A percentile compares a stretch with the other conserved stretches of the same genome.
Evolutionary conservation across 2,113 vertebrate species (phyloP).

Genomic region (Balaenoptera acutorostrata): DNA sequence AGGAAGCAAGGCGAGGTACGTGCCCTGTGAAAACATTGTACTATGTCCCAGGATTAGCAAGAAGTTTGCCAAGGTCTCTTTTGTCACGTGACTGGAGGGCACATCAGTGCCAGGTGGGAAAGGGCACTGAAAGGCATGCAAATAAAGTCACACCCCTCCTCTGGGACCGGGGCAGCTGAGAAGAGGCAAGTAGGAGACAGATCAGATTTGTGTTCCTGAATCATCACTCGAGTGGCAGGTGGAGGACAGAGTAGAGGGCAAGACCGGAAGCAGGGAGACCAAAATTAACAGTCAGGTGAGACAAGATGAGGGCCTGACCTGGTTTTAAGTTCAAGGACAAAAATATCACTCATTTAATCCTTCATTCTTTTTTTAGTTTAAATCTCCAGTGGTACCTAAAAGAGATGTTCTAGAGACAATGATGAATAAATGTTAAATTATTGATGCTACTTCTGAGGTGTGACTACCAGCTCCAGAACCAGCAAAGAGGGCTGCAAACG

Average conservation of each 20-base stretch:
- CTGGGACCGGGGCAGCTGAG: background rate
- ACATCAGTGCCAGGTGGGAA: background rate
- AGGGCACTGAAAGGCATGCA: background rate
- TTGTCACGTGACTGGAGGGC: background rate
- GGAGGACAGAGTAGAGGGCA: background rate
- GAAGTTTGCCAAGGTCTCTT: background rate
- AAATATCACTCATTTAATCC: background rate
- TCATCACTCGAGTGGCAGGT: background rate
- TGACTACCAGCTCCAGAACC: background rate
- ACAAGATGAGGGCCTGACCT: background rate
- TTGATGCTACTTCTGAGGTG: conserved; percentile 7
- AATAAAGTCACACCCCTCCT: background rate
- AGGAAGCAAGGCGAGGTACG: rapidly evolving
- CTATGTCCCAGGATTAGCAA: background rate
- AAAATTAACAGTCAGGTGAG: background rate
- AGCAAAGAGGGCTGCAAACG: background rate
- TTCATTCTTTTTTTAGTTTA: background rate
- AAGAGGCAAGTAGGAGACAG: background rate
- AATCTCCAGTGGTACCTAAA: conserved; percentile 14
- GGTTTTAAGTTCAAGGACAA: conserved; percentile 16
- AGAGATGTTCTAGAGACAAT: conserved; percentile 22
- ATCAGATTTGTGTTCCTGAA: background rate
- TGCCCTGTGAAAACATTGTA: rapidly evolving
- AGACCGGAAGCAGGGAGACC: background rate
- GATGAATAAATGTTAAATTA: conserved; percentile 62